These are phyloP conservation scores for Arge pagana DNA, from an alignment of 2,888 invertebrate genomes.

Conservation along the genomic window DNA sequence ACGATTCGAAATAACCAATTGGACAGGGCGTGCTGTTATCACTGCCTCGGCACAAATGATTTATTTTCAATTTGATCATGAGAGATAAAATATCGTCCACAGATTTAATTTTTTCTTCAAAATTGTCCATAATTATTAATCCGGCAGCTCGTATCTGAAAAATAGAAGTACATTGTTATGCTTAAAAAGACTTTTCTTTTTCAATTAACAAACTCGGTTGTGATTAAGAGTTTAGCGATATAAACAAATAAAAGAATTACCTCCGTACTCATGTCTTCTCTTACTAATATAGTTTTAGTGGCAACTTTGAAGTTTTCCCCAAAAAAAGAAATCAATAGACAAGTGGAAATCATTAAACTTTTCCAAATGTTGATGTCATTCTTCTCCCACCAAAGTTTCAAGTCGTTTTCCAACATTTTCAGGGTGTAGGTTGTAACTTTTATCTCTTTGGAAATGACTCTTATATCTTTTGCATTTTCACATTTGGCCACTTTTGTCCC, in stretches of 20 bases:
- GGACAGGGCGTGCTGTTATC: conserved; percentile 1
- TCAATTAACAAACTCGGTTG: too few relatives aligned
- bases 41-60: neutral
- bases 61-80: neutral
- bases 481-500: neutral
- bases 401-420: too few relatives aligned
- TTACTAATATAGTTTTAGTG: conserved; percentile 3
- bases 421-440: neutral
- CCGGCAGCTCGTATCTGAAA: conserved; percentile 1
- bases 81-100: neutral
- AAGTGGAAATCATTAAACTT: neutral
- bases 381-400: neutral
- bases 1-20: neutral
- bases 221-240: too few relatives aligned
- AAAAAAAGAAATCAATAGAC: neutral
- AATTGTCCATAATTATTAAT: neutral
- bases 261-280: conserved; percentile 5
- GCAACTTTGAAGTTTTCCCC: neutral
- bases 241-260: neutral
- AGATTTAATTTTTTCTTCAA: conserved; percentile 1
- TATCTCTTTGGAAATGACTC: neutral
- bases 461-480: neutral
- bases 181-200: neutral
- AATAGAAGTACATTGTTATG: neutral
- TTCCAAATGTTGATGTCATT: neutral